Conservation (phyloP, 1,140 invertebrate genomes). For the Lepidurus couesii region DNA sequence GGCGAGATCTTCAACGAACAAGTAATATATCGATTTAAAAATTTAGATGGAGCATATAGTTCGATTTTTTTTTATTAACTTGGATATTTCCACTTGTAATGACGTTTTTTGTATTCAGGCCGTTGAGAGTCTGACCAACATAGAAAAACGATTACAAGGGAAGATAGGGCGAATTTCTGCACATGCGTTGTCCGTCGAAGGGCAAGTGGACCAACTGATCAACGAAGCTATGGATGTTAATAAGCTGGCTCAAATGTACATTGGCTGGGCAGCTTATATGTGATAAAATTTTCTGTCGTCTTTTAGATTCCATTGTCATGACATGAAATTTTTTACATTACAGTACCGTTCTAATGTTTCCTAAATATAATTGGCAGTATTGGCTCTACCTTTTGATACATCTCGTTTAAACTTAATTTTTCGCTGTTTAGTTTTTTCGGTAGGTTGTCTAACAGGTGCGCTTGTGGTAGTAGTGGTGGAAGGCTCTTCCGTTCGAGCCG, state of each 20-base stretch:
- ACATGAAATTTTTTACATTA: too few relatives aligned
- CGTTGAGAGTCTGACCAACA: constrained; percentile 70
- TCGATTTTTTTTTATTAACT: constrained; percentile 10
- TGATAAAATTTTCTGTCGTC: constrained; percentile 45
- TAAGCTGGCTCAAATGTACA: constrained; percentile 92
- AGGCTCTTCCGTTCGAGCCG: too few relatives aligned
- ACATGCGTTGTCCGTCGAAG: constrained; percentile 74
- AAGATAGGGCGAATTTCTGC: constrained; percentile 33
- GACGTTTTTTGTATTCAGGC: constrained; percentile 50
- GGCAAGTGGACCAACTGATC: constrained; percentile 85
- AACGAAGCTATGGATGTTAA: constrained; percentile 80
- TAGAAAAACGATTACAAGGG: constrained; percentile 74
- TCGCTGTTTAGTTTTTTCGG: too few relatives aligned
- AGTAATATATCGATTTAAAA: constrained; percentile 46
- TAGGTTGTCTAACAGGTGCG: too few relatives aligned
- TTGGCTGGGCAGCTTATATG: constrained; percentile 86
- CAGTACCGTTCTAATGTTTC: too few relatives aligned
- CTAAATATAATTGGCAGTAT: too few relatives aligned
- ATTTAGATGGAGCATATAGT: neutral
- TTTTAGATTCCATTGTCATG: neutral
- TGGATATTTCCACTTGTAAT: constrained; percentile 15
- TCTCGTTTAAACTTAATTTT: too few relatives aligned
- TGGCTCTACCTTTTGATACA: too few relatives aligned
- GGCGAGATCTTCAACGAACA: constrained; percentile 61
- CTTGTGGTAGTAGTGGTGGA: too few relatives aligned